Conservation (phyloP, 2,797 vertebrate species). For the Hippoglossus hippoglossus region DNA sequence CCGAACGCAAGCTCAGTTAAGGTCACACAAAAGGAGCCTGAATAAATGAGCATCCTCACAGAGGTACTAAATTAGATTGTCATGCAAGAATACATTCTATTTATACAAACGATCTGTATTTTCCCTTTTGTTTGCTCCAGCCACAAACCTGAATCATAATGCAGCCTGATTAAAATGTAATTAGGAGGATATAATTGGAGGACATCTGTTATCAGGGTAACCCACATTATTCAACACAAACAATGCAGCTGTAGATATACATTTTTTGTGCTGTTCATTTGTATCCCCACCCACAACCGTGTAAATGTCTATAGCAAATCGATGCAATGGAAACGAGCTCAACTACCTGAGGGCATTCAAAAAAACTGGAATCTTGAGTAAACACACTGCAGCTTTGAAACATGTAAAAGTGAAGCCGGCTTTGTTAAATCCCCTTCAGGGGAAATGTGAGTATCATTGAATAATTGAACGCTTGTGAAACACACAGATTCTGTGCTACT, state of each 20-base stretch:
- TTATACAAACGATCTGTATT: conserved; percentile 52
- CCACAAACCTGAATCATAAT: conserved; percentile 71
- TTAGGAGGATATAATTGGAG: conserved; percentile 75
- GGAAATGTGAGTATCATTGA: conserved; percentile 4
- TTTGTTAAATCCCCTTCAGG: conserved; percentile 41
- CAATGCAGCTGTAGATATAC: conserved; percentile 33
- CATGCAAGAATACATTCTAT: conserved; percentile 34
- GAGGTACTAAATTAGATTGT: conserved; percentile 29
- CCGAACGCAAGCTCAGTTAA: background rate
- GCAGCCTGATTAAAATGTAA: conserved; percentile 75
- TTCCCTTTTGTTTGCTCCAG: conserved; percentile 53
- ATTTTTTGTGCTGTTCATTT: conserved; percentile 38
- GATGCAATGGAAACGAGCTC: conserved; percentile 26
- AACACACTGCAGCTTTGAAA: conserved; percentile 31
- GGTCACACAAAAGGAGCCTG: conserved; percentile 3
- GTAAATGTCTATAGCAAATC: conserved; percentile 40
- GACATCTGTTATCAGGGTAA: conserved; percentile 75
- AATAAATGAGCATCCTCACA: conserved; percentile 3
- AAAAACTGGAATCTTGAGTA: conserved; percentile 23
- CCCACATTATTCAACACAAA: conserved; percentile 61
- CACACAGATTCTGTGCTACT: conserved; percentile 19
- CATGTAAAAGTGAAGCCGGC: conserved; percentile 29
- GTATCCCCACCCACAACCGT: conserved; percentile 12
- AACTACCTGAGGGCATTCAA: conserved; percentile 19
- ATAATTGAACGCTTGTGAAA: conserved; percentile 37